Conservation (phyloP, 2,888 invertebrate species). For the Blastobasis lacticolella region DNA sequence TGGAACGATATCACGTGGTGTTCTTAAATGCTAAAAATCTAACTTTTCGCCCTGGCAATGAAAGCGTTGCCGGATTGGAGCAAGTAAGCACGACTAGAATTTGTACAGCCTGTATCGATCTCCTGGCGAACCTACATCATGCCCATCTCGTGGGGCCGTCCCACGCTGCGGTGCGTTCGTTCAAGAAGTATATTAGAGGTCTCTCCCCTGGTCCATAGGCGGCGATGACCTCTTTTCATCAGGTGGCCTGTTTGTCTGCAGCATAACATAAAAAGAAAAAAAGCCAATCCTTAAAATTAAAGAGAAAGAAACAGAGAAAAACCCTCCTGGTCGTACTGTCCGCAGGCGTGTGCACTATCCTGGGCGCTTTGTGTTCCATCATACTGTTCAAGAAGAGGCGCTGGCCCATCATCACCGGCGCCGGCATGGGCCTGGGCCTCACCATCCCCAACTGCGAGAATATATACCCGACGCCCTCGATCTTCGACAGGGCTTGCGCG, state of each 20-base stretch:
- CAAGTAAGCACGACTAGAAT: too few relatives aligned
- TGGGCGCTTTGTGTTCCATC: conserved; percentile 88
- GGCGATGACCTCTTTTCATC: neutral
- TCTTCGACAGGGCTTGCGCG: too few relatives aligned
- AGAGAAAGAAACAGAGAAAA: neutral
- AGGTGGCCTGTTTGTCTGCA: neutral
- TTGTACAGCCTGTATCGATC: too few relatives aligned
- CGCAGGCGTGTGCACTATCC: conserved; percentile 85
- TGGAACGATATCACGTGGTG: too few relatives aligned
- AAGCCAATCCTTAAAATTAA: neutral
- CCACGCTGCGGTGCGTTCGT: neutral
- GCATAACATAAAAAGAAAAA: neutral
- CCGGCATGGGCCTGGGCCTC: conserved; percentile 92
- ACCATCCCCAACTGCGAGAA: conserved; percentile 91
- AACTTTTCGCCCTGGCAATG: too few relatives aligned
- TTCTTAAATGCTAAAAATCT: too few relatives aligned
- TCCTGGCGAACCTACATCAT: too few relatives aligned
- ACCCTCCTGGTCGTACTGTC: conserved; percentile 19
- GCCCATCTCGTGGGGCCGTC: too few relatives aligned
- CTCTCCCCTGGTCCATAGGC: neutral
- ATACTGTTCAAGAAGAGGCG: conserved; percentile 86
- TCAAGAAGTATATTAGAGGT: neutral
- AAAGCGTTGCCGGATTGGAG: too few relatives aligned
- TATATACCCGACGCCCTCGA: too few relatives aligned
- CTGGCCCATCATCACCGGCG: conserved; percentile 92